phyloP scores from a whole-genome alignment of 2,888 invertebrate genomes.

The Netelia virgata region DNA sequence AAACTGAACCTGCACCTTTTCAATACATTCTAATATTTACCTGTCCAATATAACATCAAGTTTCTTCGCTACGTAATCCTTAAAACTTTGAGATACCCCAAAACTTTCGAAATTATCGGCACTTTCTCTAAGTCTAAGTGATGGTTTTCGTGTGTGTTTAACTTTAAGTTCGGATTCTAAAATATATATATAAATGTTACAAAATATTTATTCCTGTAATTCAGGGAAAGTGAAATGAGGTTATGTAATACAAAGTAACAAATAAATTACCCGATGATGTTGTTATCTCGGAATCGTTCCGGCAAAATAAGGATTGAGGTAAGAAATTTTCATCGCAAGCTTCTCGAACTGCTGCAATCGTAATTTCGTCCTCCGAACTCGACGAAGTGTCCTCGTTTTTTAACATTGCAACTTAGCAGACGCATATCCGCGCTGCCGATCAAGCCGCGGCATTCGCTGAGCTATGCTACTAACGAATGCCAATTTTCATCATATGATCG shows the following conservation, averaged over 20 bases:
- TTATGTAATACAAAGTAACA: conserved; percentile 31
- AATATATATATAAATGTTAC: not conserved
- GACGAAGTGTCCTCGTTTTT: conserved; percentile 66
- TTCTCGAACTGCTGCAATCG: conserved; percentile 74
- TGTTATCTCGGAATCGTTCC: conserved; percentile 35
- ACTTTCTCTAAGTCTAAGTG: conserved; percentile 58
- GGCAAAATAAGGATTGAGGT: conserved; percentile 70
- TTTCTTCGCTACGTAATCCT: conserved; percentile 78
- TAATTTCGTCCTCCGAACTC: conserved; percentile 79
- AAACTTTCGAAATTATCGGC: conserved; percentile 73
- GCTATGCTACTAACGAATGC: too few species aligned
- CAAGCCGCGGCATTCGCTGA: not conserved
- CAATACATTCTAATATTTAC: conserved; percentile 69
- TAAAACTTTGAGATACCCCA: conserved; percentile 75
- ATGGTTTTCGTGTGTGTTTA: conserved; percentile 36
- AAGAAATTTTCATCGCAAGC: conserved; percentile 77
- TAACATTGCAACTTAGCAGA: conserved; percentile 20
- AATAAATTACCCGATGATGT: conserved; percentile 29
- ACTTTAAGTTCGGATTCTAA: not conserved
- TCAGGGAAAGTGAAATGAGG: conserved; percentile 36
- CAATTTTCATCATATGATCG: too few species aligned
- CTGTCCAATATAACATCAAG: conserved; percentile 76
- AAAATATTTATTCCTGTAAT: not conserved
- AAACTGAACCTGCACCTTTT: not conserved
- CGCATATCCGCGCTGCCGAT: not conserved